Conservation (phyloP, 2,888 invertebrate species). For the Tolmerus cingulatus region DNA sequence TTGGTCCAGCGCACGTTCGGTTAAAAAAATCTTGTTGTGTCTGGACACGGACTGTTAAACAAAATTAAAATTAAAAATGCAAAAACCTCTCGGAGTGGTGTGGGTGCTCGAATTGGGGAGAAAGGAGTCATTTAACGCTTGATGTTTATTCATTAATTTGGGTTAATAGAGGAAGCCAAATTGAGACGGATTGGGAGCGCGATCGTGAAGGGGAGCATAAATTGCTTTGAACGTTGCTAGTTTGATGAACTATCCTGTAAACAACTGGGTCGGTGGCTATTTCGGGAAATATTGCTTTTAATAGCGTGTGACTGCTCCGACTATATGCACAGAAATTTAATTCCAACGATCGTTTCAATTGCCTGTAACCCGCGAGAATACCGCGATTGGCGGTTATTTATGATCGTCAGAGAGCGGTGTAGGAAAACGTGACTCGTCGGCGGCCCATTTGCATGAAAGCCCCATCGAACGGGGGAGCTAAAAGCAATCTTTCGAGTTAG, state of each 20-base stretch:
- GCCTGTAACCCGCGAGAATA: neutral
- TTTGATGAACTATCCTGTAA: neutral
- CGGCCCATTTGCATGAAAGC: neutral
- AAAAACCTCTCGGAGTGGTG: neutral
- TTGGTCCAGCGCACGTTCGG: neutral
- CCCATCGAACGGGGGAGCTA: neutral
- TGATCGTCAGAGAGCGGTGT: neutral
- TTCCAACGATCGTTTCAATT: neutral
- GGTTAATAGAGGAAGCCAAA: neutral
- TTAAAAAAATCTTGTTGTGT: neutral
- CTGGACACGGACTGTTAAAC: neutral
- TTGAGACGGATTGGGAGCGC: neutral
- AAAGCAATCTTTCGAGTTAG: neutral
- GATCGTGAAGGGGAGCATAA: neutral
- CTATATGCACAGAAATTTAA: neutral
- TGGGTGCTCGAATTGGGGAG: neutral
- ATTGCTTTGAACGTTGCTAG: neutral
- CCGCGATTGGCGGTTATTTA: neutral
- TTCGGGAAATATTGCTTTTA: neutral
- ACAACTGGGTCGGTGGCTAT: neutral
- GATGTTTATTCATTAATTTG: conserved; percentile 8
- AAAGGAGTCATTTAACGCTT: neutral
- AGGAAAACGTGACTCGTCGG: neutral
- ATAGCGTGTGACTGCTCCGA: neutral
- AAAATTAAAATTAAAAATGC: neutral